Conservation (phyloP, 2,888 invertebrate species). For the Leucophenga montana region DNA sequence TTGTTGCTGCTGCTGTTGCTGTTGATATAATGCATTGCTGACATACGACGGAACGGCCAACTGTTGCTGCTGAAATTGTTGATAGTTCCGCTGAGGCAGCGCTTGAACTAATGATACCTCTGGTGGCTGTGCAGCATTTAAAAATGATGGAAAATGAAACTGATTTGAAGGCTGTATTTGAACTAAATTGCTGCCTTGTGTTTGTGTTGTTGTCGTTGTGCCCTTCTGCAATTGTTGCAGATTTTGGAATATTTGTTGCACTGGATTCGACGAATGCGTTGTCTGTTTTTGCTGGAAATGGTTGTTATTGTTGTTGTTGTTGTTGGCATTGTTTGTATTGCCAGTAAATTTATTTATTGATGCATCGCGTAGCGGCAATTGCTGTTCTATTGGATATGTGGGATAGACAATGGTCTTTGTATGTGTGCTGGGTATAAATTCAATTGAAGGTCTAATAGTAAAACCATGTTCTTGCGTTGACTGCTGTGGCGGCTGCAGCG, state of each 20-base stretch:
- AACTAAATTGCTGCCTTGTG: conserved; percentile 48
- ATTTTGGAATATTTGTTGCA: conserved; percentile 67
- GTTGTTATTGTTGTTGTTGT: conserved; percentile 45
- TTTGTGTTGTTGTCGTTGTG: conserved; percentile 46
- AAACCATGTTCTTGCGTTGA: conserved; percentile 54
- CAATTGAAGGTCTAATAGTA: conserved; percentile 71
- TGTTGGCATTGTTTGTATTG: conserved; percentile 34
- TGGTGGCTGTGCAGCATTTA: conserved; percentile 44
- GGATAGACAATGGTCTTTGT: conserved; percentile 61
- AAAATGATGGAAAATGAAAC: conserved; percentile 63
- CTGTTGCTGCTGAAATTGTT: conserved; percentile 58
- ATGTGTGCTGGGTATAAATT: conserved; percentile 71
- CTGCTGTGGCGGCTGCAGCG: conserved; percentile 60
- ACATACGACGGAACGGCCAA: conserved; percentile 58
- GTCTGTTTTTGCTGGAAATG: conserved; percentile 51
- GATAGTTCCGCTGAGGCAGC: conserved; percentile 62
- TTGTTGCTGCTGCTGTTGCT: conserved; percentile 52
- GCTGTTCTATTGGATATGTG: conserved; percentile 74
- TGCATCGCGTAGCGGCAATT: conserved; percentile 76
- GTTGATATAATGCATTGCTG: conserved; percentile 58
- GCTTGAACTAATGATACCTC: conserved; percentile 62
- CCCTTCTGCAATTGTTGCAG: conserved; percentile 62
- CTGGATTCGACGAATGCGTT: conserved; percentile 52
- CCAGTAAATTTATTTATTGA: conserved; percentile 71
- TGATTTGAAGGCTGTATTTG: conserved; percentile 70